A percentile compares a stretch with the other conserved stretches of the same genome.
These are phyloP conservation scores for Falco biarmicus DNA, from an alignment of 2,797 vertebrate genomes.

Conservation along the genomic window DNA sequence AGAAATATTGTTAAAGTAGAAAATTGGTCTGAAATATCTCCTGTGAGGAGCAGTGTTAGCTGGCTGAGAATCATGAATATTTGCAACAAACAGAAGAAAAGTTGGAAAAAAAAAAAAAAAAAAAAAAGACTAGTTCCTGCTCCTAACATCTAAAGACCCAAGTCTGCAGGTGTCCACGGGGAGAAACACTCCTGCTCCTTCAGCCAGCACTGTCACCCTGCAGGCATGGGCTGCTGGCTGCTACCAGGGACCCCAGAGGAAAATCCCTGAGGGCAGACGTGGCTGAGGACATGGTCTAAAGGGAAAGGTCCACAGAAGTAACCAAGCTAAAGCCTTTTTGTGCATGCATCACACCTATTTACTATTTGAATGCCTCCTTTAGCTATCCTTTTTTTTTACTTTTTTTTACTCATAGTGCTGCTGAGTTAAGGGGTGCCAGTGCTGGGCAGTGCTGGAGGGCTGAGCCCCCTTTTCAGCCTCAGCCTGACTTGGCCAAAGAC, in stretches of 20 bases:
- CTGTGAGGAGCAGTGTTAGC: not conserved
- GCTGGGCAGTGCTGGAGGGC: not conserved
- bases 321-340: not conserved
- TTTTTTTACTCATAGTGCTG: not conserved
- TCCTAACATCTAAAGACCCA: not conserved
- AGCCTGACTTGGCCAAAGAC: not conserved
- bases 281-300: not conserved
- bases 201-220: not conserved
- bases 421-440: not conserved
- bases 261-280: not conserved
- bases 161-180: not conserved
- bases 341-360: not conserved
- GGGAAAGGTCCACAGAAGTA: fast-evolving
- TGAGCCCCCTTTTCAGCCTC: not conserved
- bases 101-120: too few species aligned
- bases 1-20: not conserved
- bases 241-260: not conserved
- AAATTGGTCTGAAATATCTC: not conserved
- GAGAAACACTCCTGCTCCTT: not conserved
- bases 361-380: not conserved
- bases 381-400: not conserved
- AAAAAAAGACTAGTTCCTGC: not conserved
- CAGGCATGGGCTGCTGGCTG: not conserved
- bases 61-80: not conserved
- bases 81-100: not conserved